Conservation (phyloP, 2,888 invertebrate genomes). For the Orthosia gracilis region DNA sequence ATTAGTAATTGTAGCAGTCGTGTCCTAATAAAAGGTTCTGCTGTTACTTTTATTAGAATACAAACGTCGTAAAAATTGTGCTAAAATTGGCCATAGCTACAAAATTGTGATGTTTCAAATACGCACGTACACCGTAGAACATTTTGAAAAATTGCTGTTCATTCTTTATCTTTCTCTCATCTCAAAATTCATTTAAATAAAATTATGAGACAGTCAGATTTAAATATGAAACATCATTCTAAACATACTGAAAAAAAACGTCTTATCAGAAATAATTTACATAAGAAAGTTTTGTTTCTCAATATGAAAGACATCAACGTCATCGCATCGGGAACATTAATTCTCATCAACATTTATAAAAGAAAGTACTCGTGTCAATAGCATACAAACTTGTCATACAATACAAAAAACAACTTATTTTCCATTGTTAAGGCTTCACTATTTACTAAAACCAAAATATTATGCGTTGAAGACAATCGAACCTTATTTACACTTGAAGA, state of each 20-base stretch:
- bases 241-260: neutral
- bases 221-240: neutral
- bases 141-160: too few species aligned
- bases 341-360: neutral
- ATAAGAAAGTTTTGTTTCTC: conserved; percentile 36
- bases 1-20: conserved; percentile 52
- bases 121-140: too few species aligned
- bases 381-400: neutral
- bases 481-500: conserved; percentile 15
- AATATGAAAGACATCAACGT: conserved; percentile 77
- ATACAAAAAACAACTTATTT: conserved; percentile 12
- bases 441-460: conserved; percentile 5
- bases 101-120: neutral
- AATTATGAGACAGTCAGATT: neutral
- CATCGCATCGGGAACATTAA: conserved; percentile 47
- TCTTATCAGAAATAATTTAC: neutral
- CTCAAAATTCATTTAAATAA: too few species aligned
- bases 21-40: conserved; percentile 12
- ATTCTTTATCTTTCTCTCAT: too few species aligned
- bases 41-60: conserved; percentile 16
- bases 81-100: neutral
- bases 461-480: neutral
- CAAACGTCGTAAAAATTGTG: neutral
- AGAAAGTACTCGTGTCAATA: neutral
- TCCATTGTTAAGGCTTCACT: conserved; percentile 9